These are phyloP conservation scores for Phyllostomus discolor DNA, from an alignment of 2,113 vertebrate genomes.

Conservation along the genomic window DNA sequence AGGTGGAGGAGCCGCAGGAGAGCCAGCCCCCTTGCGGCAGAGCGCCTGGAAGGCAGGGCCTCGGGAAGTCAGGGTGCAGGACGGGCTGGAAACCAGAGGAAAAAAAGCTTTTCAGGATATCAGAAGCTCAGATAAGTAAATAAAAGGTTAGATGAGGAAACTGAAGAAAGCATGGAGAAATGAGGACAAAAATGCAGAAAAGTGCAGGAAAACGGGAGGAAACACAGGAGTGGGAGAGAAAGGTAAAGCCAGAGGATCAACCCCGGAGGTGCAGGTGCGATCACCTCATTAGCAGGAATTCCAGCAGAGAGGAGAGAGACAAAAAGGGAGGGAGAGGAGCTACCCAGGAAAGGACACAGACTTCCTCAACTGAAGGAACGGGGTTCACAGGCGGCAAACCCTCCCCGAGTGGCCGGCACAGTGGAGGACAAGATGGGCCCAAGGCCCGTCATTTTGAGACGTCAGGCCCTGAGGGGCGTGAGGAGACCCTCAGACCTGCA, in stretches of 20 bases:
- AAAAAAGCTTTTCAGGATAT: neutral
- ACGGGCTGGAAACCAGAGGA: neutral
- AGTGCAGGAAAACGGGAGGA: neutral
- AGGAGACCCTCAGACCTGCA: neutral
- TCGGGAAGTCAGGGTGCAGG: neutral
- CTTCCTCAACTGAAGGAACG: neutral
- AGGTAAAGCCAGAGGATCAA: neutral
- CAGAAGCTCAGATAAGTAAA: neutral
- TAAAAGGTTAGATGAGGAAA: neutral
- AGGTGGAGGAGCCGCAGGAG: neutral
- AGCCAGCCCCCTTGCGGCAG: neutral
- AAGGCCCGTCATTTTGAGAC: neutral
- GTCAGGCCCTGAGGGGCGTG: neutral
- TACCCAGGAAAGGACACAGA: neutral
- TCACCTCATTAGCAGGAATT: neutral
- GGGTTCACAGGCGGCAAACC: neutral
- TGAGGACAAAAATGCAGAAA: neutral
- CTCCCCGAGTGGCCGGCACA: neutral
- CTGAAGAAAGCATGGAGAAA: neutral
- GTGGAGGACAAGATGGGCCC: neutral
- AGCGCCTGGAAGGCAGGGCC: neutral
- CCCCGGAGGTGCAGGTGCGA: neutral
- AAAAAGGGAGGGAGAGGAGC: neutral
- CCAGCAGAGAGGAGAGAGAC: neutral
- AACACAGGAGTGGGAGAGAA: neutral